phyloP scores from a whole-genome alignment of 2,888 invertebrate species.

The Horisme vitalbata region DNA sequence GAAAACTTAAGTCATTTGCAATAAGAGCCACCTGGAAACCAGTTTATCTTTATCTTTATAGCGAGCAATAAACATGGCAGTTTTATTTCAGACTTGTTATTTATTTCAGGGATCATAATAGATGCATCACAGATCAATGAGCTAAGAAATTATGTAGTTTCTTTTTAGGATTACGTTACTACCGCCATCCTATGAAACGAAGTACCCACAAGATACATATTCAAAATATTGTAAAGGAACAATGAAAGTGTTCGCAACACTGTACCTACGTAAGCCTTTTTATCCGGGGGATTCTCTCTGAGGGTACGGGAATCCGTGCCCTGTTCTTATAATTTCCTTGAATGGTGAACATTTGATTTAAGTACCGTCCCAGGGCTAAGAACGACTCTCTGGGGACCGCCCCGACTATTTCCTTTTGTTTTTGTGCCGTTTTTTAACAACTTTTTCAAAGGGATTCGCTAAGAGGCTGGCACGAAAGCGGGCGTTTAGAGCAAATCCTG shows the following conservation, averaged over 20 bases:
- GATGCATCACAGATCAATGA: constrained; percentile 21
- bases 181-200: constrained; percentile 19
- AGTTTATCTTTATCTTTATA: too few relatives aligned
- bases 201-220: constrained; percentile 17
- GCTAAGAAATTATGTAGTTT: constrained; percentile 24
- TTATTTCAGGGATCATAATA: constrained; percentile 19
- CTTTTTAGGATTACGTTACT: constrained; percentile 20
- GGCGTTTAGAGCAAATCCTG: constrained; percentile 65
- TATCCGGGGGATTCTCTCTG: constrained; percentile 58
- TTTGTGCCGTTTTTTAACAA: constrained; percentile 73
- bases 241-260: constrained; percentile 56
- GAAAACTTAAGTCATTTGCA: too few relatives aligned
- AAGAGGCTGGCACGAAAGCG: constrained; percentile 59
- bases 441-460: constrained; percentile 70
- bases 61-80: too few relatives aligned
- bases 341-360: constrained; percentile 81
- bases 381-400: constrained; percentile 72
- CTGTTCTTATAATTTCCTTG: constrained; percentile 79
- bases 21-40: too few relatives aligned
- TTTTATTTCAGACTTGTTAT: too few relatives aligned
- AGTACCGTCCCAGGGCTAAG: constrained; percentile 76
- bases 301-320: constrained; percentile 64
- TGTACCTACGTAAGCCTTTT: constrained; percentile 63
- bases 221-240: constrained; percentile 43
- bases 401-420: constrained; percentile 79